Base-by-base conservation (phyloP, 2,113 vertebrate genomes). In the Capreolus pygargus region DNA sequence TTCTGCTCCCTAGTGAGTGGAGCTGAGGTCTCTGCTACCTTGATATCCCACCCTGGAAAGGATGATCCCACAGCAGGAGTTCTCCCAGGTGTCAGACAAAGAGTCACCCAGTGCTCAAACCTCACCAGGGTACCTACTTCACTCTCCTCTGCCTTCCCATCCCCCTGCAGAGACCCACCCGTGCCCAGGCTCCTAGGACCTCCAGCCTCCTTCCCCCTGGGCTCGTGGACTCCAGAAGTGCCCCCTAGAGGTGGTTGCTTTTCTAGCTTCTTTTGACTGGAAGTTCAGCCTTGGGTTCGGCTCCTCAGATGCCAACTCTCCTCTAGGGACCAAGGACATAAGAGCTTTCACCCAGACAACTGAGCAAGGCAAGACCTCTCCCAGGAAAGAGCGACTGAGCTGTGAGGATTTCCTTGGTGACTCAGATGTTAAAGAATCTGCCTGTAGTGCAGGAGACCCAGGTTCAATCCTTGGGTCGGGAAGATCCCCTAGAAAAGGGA, bases 161-260 rank as follows among this genome's bases (percentile, higher is more conserved):
- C 11, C 52, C 21, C 43, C 58, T 3, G 6, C 45, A 54, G 74
- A 91, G 58, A 60, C 43, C 39, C 81, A 57, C 50, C 2, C 17
- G 0, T 39, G 23, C 28, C 88, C 30, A 25, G 25, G 33, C 17
- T 36, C 23, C n/a, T 54, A 17, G 15, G 10, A 30, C 15, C n/a
- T 39, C n/a, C 0, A 52, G 52, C 13, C 58, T 58, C 74, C 28
- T 45, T n/a, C 11, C n/a, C 16, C 43, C 25, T 27, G 16, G 6
- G 19, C 36, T 13, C 6, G 2, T 2, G 8, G 45, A 52, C 19
- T 43, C 23, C 1, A 36, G 39, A 6, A n/a, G 5, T 3, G 3
- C 12, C 60, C 79, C 36, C 43, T 2, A 43, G 4, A 74, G 27
- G 19, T 47, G 17, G 27, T 45, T 70, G 12, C 16, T 60, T 58